phyloP scores from a whole-genome alignment of 2,888 invertebrate species.

The Linyphia triangularis region DNA sequence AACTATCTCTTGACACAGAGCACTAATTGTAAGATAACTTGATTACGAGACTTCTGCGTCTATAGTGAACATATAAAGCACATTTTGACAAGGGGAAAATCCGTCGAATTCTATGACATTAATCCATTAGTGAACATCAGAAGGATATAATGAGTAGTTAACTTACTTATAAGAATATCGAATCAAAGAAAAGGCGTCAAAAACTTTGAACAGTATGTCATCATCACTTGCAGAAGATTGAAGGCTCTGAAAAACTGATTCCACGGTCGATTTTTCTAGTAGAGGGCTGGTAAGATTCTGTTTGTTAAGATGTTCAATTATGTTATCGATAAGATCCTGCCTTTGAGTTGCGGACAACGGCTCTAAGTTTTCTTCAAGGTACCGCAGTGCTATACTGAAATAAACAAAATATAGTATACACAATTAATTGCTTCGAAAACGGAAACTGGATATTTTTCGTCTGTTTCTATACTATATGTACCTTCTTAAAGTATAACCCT shows the following conservation, averaged over 20 bases:
- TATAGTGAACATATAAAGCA: no score
- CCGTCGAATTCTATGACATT: no score
- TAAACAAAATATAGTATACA: neutral
- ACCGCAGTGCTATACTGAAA: conserved; percentile 85
- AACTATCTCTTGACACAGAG: no score
- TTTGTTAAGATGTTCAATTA: conserved; percentile 88
- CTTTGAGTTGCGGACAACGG: conserved; percentile 84
- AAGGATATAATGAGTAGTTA: no score
- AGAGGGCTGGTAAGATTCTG: conserved; percentile 87
- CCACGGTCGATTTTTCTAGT: conserved; percentile 86
- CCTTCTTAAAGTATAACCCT: conserved; percentile 67
- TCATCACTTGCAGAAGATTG: conserved; percentile 21
- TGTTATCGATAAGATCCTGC: conserved; percentile 86
- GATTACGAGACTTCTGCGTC: no score
- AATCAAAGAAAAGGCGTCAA: conserved; percentile 85
- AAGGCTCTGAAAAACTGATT: conserved; percentile 43
- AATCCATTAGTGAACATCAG: no score
- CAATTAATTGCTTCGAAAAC: neutral
- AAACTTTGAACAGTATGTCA: conserved; percentile 83
- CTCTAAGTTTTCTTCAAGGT: conserved; percentile 86
- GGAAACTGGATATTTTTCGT: neutral
- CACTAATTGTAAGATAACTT: no score
- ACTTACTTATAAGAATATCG: conserved; percentile 70
- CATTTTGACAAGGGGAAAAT: no score
- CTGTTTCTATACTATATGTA: neutral